A percentile compares a stretch with the other conserved stretches of the same genome.
phyloP scores from a whole-genome alignment of 2,113 vertebrate genomes.

The Empidonax alnorum region DNA sequence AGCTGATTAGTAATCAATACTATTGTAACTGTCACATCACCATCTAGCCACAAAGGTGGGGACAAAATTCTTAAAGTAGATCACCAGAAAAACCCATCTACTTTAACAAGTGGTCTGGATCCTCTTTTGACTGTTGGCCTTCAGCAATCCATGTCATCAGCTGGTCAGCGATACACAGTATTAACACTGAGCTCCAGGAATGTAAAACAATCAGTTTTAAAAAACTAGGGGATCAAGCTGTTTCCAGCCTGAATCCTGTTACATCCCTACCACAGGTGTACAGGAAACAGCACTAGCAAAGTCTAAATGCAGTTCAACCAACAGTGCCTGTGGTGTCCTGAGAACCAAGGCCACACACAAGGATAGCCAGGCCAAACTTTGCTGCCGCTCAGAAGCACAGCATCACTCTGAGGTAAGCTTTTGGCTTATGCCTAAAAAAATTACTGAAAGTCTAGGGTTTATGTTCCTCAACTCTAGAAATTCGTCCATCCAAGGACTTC shows the following conservation, averaged over 20 bases:
- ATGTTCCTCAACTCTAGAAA: neutral
- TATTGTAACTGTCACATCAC: neutral
- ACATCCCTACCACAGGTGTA: neutral
- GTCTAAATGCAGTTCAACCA: neutral
- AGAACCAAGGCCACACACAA: neutral
- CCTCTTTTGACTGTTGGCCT: neutral
- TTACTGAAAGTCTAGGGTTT: neutral
- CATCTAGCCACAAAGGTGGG: neutral
- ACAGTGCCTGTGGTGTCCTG: no score
- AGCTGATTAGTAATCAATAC: neutral
- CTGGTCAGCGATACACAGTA: neutral
- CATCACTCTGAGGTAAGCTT: neutral
- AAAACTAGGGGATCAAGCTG: neutral
- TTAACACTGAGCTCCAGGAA: neutral
- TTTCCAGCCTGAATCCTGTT: neutral
- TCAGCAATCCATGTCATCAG: neutral
- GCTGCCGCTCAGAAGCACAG: neutral
- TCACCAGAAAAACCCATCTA: neutral
- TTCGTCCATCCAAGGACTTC: neutral
- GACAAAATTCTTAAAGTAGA: neutral
- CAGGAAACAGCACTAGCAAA: neutral
- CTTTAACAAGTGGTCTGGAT: conserved; percentile 15
- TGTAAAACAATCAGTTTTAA: neutral
- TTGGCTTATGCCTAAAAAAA: neutral
- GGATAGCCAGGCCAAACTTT: neutral